A percentile compares a stretch with the other conserved stretches of the same genome.
Conservation (phyloP, 2,888 invertebrate species). For the Oxycera nigricornis region DNA sequence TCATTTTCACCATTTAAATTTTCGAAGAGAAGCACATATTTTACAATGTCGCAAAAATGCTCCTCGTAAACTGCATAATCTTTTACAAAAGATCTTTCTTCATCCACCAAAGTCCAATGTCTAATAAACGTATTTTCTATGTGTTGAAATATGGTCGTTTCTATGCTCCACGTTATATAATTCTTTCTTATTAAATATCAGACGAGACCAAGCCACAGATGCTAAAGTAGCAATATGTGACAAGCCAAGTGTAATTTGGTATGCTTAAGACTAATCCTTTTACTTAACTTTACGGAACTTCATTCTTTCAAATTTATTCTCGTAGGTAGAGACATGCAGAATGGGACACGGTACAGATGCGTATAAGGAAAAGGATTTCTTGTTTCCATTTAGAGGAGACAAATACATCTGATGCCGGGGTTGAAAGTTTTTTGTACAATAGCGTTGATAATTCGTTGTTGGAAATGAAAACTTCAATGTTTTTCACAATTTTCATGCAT, state of each 20-base stretch:
- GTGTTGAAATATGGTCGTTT: no score
- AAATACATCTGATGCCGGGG: conserved; percentile 15
- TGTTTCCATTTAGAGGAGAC: background rate
- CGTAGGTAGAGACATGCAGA: background rate
- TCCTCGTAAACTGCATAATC: no score
- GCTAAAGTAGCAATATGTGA: conserved; percentile 39
- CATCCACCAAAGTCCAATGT: no score
- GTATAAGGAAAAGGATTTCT: conserved; percentile 30
- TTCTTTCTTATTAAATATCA: conserved; percentile 41
- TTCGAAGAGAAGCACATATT: no score
- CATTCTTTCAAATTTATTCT: conserved; percentile 33
- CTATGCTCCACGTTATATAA: no score
- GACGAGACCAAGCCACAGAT: conserved; percentile 41
- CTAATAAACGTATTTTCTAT: no score
- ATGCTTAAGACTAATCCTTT: conserved; percentile 42
- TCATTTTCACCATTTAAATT: no score
- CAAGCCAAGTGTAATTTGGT: conserved; percentile 41
- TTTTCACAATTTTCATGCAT: no score
- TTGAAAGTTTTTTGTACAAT: background rate
- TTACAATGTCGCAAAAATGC: no score
- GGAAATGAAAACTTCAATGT: no score
- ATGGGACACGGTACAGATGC: conserved; percentile 29
- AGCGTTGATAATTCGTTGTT: background rate
- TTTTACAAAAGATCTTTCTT: no score
- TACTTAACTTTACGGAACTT: conserved; percentile 33